Base-by-base conservation (phyloP, 2,113 vertebrate species). In the Phrynosoma platyrhinos region DNA sequence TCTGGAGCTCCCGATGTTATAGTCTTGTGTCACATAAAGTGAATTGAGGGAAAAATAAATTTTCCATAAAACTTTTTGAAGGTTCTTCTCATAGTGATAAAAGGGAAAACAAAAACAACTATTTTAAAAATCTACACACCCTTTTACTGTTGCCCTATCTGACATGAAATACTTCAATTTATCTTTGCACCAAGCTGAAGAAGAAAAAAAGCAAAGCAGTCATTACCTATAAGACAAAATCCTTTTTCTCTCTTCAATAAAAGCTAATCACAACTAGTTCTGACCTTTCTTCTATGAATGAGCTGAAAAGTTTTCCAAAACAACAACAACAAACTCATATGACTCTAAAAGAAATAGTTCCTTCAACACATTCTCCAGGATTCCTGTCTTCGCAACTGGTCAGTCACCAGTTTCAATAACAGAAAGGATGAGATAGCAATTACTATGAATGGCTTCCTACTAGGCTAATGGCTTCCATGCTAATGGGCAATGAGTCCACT, bases 91-190 rank as follows among this genome's bases (percentile, higher is more conserved):
- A 23, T 58, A 36, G 20, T 16, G 14, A 62, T 58, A 85, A 62
- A 36, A 75, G 36, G 53, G 4, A 8, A 47, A 58, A 58, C 18
- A 52, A n/a, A 27, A 71, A 9, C 13, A 25, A 68, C 18, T 36
- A 3, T 66, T 82, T 84, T n/a, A 74, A 47, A 25, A 68, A 42
- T 27, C 5, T 27, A 18, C 52, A 80, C 12, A 32, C 27, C 1
- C 21, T 89, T 81, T 89, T 72, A 18, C 30, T 66, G 10, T 66
- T 84, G 68, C 79, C 52, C 68, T 62, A 62, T 58, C 52, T 62
- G 36, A 79, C 66, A 89, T 74, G 76, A 79, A 58, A 83, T 20
- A 72, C 52, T 79, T 47, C 40, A 36, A 80, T 85, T 74, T 80
- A 52, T 80, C n/a, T 72, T 55, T 74, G 21, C 74, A 62, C 20